Conservation (phyloP, 2,888 invertebrate species). For the Gandaritis pyraliata region DNA sequence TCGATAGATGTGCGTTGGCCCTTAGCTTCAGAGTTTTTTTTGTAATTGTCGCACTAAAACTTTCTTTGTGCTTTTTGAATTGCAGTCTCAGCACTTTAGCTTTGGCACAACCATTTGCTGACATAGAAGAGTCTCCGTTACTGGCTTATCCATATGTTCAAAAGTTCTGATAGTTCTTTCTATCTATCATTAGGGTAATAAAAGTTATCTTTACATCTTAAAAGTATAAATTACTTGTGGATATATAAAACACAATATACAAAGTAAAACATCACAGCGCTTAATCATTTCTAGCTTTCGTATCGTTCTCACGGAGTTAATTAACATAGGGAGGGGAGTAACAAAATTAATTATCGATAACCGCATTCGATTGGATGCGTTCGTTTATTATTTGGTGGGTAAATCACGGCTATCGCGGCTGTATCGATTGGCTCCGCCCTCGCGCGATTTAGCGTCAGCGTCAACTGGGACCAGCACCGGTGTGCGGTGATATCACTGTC, state of each 20-base stretch:
- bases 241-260: constrained; percentile 11
- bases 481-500: constrained; percentile 45
- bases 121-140: background rate
- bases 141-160: background rate
- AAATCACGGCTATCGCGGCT: constrained; percentile 66
- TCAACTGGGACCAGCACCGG: constrained; percentile 58
- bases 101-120: background rate
- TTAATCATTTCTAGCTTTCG: constrained; percentile 50
- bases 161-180: background rate
- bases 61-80: constrained; percentile 5
- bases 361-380: constrained; percentile 64
- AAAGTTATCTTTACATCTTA: background rate
- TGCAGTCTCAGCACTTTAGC: constrained; percentile 8
- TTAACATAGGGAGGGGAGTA: constrained; percentile 68
- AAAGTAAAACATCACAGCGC: constrained; percentile 29
- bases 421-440: constrained; percentile 55
- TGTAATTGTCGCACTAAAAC: constrained; percentile 17
- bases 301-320: constrained; percentile 68
- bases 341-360: constrained; percentile 74
- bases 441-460: constrained; percentile 63
- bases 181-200: background rate
- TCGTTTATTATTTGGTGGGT: constrained; percentile 72
- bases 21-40: constrained; percentile 17
- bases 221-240: background rate
- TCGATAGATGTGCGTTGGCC: too few relatives aligned